Base-by-base conservation (phyloP, 1,140 invertebrate species). In the Hyphantria cunea region DNA sequence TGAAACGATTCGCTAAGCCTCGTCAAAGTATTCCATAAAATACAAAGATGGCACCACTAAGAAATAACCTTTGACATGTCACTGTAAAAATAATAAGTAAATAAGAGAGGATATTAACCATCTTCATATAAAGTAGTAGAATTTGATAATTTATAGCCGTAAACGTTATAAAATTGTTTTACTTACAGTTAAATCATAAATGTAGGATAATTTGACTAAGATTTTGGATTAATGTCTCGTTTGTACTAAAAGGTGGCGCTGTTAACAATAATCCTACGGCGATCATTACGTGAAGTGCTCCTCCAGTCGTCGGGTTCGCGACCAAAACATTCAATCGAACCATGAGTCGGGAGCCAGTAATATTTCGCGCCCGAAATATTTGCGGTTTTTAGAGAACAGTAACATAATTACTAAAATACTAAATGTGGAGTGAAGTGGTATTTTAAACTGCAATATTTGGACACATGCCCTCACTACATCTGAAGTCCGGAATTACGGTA, bases 401-500 rank as follows among this genome's bases (percentile, higher is more conserved):
- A 63, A 12, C 13, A 76, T 54, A 63, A 66, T 76, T 72, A 59
- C 59, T 48, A 49, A 51, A 74, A 72, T 52, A 44, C 52, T 76
- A 53, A 70, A 76, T 79, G 76, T 74, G 71, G 70, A 76, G 81
- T 87, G 78, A 75, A 79, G 81, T 86, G 79, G 51, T 65, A 64
- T 68, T 72, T 61, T 48, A 67, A 54, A 66, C 52, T 67, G 61
- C 32, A 68, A 52, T 72, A 64, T 71, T 71, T 64, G 50, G 70
- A 82, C 78, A 70, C 70, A 91, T 91, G 90, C 90, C 90, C 56
- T 82, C 90, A 41, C 64, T 91, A 84, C 84, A 91, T 62, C 81
- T 91, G 52, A 90, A 91, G 59, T 87, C 90, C 51, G 89, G 88
- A 82, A 82, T 91, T 34, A 89, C 89, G 86, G 90, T 91, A 76